Base-by-base conservation (phyloP, 2,888 invertebrate genomes). In the Kryphioiulus occultus region DNA sequence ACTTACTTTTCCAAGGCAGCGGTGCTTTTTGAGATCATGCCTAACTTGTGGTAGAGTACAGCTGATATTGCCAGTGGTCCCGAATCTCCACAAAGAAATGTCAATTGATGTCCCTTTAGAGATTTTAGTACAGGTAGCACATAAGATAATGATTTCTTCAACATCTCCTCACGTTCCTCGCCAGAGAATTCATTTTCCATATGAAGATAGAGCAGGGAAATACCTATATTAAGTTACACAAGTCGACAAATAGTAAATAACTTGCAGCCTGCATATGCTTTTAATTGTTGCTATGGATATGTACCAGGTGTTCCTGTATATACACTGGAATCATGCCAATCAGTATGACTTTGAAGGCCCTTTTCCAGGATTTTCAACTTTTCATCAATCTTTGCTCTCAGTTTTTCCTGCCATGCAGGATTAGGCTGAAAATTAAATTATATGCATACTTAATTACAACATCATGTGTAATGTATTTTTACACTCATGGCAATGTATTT, bases 31-130 rank as follows among this genome's bases (percentile, higher is more conserved):
- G 93, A 93, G 35, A 92, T 90, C 87, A 93, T 92, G 3, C 94
- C 94, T 89, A 95, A 91, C 90, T 93, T 93, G 90, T 94, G 92
- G 90, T 93, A 92, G 30, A 95, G 91, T 0, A 95, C 93, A 39
- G 95, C 94, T 39, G 93, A 93, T 10, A 95, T 90, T 0, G 95
- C 94, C 85, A 95, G 91, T 7, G 95, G 94, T 10, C 96, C 96
- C 17, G 94, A 93, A 91, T 94, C 94, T 15, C 95, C 95, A 91
- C 94, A 94, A 42, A 95, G 91, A 91, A 95, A 95, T 87, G 96
- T 95, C 84, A 95, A 93, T 89, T 94, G 91, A 39, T 90, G 90
- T 9, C 91, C 91, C 86, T 92, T 93, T 30, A 94, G 91, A 88
- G 92, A 92, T 1, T 89, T 88, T 22, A 91, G 89, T n/a, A 90